These are phyloP conservation scores for Lates japonicus DNA, from an alignment of 2,797 vertebrate species.

Conservation along the genomic window DNA sequence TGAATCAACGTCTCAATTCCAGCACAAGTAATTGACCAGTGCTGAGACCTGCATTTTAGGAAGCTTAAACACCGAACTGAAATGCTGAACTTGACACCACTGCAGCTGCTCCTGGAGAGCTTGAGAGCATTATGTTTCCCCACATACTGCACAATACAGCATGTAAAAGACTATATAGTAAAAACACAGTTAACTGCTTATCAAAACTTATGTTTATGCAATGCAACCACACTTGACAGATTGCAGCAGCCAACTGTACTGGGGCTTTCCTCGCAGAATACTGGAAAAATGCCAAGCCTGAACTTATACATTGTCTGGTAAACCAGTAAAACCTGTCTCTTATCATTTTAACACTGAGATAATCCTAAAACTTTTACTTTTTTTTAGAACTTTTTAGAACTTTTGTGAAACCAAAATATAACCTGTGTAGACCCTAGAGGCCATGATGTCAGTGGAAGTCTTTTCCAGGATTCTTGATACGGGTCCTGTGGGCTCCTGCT, in stretches of 20 bases:
- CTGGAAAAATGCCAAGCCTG: conserved; percentile 6
- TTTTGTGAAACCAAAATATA: conserved; percentile 18
- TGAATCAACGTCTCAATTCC: conserved; percentile 6
- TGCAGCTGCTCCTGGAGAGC: conserved; percentile 1
- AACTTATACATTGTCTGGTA: background rate
- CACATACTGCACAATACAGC: no score
- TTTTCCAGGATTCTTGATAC: conserved; percentile 62
- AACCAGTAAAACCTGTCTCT: background rate
- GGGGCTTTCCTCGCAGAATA: background rate
- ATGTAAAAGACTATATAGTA: background rate
- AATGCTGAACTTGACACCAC: conserved; percentile 6
- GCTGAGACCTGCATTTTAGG: background rate
- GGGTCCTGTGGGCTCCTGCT: conserved; percentile 62
- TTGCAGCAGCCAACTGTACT: conserved; percentile 29
- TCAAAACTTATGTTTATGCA: conserved; percentile 5
- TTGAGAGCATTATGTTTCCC: background rate
- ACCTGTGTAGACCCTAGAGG: conserved; percentile 15
- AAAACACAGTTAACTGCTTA: background rate
- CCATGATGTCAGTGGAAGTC: conserved; percentile 74
- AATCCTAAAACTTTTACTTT: no score
- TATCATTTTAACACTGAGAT: background rate
- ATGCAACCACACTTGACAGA: conserved; percentile 16
- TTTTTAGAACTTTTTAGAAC: no score
- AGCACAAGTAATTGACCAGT: background rate
- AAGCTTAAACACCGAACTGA: background rate